Evolutionary conservation across 2,113 vertebrate species (phyloP), one percentile per base, ranked within the genome.

Genomic region (Melanerpes aurifrons): DNA sequence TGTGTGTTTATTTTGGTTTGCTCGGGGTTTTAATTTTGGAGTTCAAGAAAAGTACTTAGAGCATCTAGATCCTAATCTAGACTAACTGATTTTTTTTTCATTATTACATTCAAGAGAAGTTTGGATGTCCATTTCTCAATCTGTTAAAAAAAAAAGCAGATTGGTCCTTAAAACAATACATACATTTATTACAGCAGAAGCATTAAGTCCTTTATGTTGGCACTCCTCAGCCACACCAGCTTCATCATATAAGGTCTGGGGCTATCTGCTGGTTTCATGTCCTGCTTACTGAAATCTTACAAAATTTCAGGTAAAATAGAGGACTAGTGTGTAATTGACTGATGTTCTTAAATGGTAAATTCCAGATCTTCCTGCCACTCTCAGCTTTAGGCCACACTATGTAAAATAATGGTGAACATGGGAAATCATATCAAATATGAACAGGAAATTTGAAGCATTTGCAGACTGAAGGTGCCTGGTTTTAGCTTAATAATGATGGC

Each of bases 11-110:
- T 25, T 22, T 18, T 29, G 29, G 3, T 3, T 13, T 67, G 24
- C 15, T 28, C 29, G 9, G 0, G 6, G 0, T 0, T 54, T 25
- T 22, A 3, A 37, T 32, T 53, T 82, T 1, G 9, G n/a, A 80
- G 28, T 56, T 66, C 35, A 76, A 17, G 13, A 68, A 15, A 89
- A 74, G 6, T 61, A 47, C 18, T 50, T 35, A 68, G 82, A 19
- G 66, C 9, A 53, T 2, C 6, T 48, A 29, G 2, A 15, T 50
- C 45, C 20, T 35, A 3, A 12, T 72, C 26, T 35, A 24, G 17
- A 57, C 3, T 32, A 35, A 16, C 26, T 35, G 50, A 24, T 26
- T 26, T 37, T 29, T 35, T 35, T 22, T 21, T 16, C 9, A 24
- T 25, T 43, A 11, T 22, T 50, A 25, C 7, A 61, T 22, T 48